Conservation (phyloP, 2,888 invertebrate genomes). For the Platycheirus rosarum region DNA sequence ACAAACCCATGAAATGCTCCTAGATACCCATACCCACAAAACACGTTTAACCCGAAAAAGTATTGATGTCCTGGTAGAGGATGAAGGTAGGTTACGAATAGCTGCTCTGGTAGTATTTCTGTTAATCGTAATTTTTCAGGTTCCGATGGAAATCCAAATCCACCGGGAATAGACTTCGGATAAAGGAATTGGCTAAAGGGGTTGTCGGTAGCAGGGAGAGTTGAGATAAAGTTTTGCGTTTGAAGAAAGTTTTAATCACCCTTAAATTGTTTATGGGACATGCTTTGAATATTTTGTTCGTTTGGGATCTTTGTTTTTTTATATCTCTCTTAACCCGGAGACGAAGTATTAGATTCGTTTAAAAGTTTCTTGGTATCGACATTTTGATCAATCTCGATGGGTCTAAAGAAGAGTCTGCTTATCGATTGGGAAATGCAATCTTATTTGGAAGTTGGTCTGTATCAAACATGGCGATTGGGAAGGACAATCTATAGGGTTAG, state of each 20-base stretch:
- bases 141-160: conserved; percentile 37
- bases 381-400: conserved; percentile 11
- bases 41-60: neutral
- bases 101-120: conserved; percentile 10
- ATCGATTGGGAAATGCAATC: conserved; percentile 7
- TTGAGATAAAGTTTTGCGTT: conserved; percentile 50
- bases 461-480: too few relatives aligned
- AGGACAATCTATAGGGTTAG: too few relatives aligned
- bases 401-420: conserved; percentile 5
- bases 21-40: conserved; percentile 20
- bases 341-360: conserved; percentile 21
- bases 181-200: neutral
- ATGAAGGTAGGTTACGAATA: neutral
- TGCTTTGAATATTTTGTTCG: conserved; percentile 69
- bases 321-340: neutral
- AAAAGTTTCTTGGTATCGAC: conserved; percentile 30
- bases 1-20: conserved; percentile 45
- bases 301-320: conserved; percentile 19
- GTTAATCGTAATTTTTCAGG: conserved; percentile 57
- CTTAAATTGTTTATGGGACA: conserved; percentile 74
- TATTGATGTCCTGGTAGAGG: neutral
- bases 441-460: too few relatives aligned
- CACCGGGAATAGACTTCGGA: neutral
- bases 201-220: neutral
- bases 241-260: conserved; percentile 75